These are phyloP conservation scores for Acrocera orbiculus DNA, from an alignment of 2,888 invertebrate species.

Conservation along the genomic window DNA sequence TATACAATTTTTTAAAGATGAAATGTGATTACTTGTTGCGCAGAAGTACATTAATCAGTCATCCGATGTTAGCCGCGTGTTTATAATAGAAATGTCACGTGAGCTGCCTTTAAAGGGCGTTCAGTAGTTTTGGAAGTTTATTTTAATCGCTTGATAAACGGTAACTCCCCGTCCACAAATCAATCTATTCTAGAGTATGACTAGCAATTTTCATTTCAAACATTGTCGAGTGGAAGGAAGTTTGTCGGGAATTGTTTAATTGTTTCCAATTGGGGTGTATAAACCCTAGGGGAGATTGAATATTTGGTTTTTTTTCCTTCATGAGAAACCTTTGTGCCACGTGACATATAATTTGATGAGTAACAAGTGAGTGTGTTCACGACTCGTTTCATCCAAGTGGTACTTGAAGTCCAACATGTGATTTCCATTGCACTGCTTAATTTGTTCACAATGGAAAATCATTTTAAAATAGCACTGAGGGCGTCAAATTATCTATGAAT, in stretches of 20 bases:
- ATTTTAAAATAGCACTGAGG: too few species aligned
- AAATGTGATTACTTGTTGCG: slow-evolving; percentile 5
- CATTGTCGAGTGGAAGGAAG: too few species aligned
- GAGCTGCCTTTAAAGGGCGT: not conserved
- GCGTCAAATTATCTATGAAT: too few species aligned
- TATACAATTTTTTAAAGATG: slow-evolving; percentile 1
- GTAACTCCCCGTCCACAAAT: not conserved
- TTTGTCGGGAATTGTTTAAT: slow-evolving; percentile 17
- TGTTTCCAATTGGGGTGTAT: slow-evolving; percentile 16
- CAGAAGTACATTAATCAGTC: slow-evolving; percentile 6
- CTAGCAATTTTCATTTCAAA: too few species aligned
- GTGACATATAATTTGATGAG: slow-evolving; percentile 19
- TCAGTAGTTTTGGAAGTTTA: not conserved
- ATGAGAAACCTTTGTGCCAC: too few species aligned
- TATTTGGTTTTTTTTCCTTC: too few species aligned
- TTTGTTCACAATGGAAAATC: too few species aligned
- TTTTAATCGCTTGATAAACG: slow-evolving; percentile 3
- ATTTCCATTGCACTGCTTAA: too few species aligned
- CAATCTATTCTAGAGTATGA: too few species aligned
- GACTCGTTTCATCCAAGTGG: slow-evolving; percentile 9
- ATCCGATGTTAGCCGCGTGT: too few species aligned
- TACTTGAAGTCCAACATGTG: too few species aligned
- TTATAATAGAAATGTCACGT: slow-evolving; percentile 6
- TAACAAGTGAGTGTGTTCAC: slow-evolving; percentile 16
- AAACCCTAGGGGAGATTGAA: too few species aligned